A percentile compares a stretch with the other conserved stretches of the same genome.
Conservation (phyloP, 1,140 invertebrate genomes). For the Drosophila azteca region DNA sequence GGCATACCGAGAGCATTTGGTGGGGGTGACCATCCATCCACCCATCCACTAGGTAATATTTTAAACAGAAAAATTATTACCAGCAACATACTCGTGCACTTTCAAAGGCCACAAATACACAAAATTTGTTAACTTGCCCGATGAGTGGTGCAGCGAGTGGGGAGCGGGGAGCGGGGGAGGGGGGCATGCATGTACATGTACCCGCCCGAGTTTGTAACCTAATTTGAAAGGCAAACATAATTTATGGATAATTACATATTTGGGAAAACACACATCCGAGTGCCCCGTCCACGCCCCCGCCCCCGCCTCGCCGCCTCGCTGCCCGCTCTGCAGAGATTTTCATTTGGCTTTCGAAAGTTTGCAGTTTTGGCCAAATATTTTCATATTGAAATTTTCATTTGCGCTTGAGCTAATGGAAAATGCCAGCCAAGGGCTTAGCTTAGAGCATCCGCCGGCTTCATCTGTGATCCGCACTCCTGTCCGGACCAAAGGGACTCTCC, state of each 20-base stretch:
- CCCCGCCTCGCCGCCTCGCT: too few species aligned
- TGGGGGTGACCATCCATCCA: too few species aligned
- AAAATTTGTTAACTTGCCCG: conserved; percentile 46
- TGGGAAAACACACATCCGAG: conserved; percentile 24
- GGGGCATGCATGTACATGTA: too few species aligned
- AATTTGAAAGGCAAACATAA: conserved; percentile 48
- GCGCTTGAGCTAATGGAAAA: conserved; percentile 56
- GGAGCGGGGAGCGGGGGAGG: background rate
- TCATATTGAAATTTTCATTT: conserved; percentile 32
- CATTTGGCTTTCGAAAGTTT: conserved; percentile 28
- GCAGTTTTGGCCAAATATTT: conserved; percentile 15
- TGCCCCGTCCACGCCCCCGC: background rate
- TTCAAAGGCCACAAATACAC: conserved; percentile 45
- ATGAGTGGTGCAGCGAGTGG: background rate
- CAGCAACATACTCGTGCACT: conserved; percentile 50
- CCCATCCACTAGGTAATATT: conserved; percentile 14
- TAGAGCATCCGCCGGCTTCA: conserved; percentile 25
- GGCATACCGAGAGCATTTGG: too few species aligned
- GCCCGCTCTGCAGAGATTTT: conserved; percentile 5
- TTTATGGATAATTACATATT: conserved; percentile 70
- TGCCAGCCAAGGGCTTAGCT: conserved; percentile 28
- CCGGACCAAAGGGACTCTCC: conserved; percentile 16
- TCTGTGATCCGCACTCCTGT: conserved; percentile 6
- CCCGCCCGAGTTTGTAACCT: conserved; percentile 8
- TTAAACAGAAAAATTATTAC: conserved; percentile 52